A percentile compares a stretch with the other conserved stretches of the same genome.
phyloP scores from a whole-genome alignment of 2,113 vertebrate genomes.

The Lasiurus borealis region DNA sequence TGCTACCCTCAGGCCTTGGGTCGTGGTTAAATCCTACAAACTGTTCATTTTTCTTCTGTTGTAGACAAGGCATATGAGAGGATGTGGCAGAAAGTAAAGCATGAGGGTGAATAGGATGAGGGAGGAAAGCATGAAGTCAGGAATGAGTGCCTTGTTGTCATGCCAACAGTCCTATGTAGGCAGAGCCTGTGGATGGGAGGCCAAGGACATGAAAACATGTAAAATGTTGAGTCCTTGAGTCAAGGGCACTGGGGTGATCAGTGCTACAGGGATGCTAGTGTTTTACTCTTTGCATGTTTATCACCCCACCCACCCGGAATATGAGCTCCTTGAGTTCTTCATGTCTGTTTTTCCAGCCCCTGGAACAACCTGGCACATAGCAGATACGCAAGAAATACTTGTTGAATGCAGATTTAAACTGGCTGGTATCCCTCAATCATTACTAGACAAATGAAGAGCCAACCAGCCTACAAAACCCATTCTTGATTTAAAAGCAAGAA shows the following conservation, averaged over 20 bases:
- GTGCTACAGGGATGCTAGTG: neutral
- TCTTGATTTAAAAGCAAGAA: conserved; percentile 30
- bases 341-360: fast-evolving
- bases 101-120: neutral
- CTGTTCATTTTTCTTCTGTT: neutral
- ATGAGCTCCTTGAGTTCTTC: neutral
- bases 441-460: neutral
- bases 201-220: neutral
- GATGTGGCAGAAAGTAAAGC: neutral
- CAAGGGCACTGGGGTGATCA: neutral
- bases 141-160: neutral
- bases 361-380: neutral
- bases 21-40: neutral
- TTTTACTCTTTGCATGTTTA: neutral
- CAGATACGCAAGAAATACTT: neutral
- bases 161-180: neutral
- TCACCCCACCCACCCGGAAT: neutral
- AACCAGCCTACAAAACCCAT: conserved; percentile 19
- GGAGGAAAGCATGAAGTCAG: neutral
- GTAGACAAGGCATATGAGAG: neutral
- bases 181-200: neutral
- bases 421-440: conserved; percentile 2
- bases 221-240: neutral
- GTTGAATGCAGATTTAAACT: neutral
- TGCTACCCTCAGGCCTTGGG: neutral